Evolutionary conservation across 2,888 invertebrate species (phyloP), one percentile per base, ranked within the genome.

Genomic region (Rhamphomyia laevipes): DNA sequence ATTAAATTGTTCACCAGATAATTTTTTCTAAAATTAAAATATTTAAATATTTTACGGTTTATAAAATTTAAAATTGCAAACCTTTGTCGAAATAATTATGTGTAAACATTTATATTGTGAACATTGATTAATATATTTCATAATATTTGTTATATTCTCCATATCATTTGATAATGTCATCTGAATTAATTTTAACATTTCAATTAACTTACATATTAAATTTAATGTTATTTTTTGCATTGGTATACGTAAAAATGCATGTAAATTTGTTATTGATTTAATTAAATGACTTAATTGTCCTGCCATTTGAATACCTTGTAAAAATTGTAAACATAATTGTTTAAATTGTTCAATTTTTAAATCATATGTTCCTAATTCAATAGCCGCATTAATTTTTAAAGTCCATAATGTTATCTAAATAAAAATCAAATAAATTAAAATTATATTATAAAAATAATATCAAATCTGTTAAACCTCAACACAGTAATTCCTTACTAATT

Each of bases 91-190:
- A 45, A 76, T 72, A 48, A 91, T 72, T 43, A 81, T 75, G 43
- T 76, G 75, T 41, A 88, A 72, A 9, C 84, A 78, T 67, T 84
- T 84, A 66, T 86, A 86, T 56, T 81, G 76, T 41, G 89, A 73
- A 69, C 90, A 86, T 62, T 93, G 92, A 15, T 83, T 70, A 43
- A 89, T 80, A 66, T 89, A 82, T 58, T 82, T 80, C 47, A 84
- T 75, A 12, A 85, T 80, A 61, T 83, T 82, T 17, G 83, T 77
- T 46, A 93, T 77, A 55, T 80, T 74, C 53, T 82, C 74, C 44
- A 80, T 76, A 63, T 88, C 78, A 37, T 81, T 73, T 48, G 78
- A 76, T 58, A 87, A 84, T 13, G 78, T 78, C 55, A 79, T 76
- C 62, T 84, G 81, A 54, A 93, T 74, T 30, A 82, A 77, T 71